Percentiles rank a stretch among this genome's conserved stretches.
phyloP scores from a whole-genome alignment of 2,113 vertebrate genomes.

The Chloebia gouldiae region DNA sequence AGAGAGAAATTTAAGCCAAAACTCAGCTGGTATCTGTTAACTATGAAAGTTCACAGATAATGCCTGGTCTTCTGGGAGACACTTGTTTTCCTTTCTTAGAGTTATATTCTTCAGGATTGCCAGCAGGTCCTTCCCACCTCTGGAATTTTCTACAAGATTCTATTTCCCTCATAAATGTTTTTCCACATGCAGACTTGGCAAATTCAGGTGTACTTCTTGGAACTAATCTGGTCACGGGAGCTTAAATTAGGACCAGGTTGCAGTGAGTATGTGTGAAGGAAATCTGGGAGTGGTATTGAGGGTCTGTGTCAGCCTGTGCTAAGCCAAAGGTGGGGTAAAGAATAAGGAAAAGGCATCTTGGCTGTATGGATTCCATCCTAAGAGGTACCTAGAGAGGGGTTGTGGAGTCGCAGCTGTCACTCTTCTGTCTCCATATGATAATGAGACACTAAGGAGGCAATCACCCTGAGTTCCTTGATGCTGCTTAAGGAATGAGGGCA shows the following conservation, averaged over 20 bases:
- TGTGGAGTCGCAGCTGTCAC: neutral
- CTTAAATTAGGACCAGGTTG: neutral
- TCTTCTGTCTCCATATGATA: neutral
- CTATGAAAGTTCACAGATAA: neutral
- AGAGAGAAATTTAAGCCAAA: neutral
- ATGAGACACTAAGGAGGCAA: neutral
- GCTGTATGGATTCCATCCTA: neutral
- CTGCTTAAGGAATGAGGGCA: neutral
- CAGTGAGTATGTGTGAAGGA: neutral
- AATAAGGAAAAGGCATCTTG: fast-evolving
- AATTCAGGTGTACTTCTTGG: neutral
- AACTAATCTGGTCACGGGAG: neutral
- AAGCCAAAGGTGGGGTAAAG: neutral
- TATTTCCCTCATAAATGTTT: neutral
- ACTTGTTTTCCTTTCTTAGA: conserved; percentile 3
- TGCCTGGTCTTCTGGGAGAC: neutral
- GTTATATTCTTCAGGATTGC: neutral
- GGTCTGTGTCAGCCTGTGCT: neutral
- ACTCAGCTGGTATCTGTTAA: conserved; percentile 20
- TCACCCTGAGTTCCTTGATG: neutral
- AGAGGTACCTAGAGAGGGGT: neutral
- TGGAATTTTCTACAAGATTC: conserved; percentile 15
- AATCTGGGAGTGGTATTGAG: neutral
- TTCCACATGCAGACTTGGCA: conserved; percentile 21
- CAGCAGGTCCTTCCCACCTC: neutral